phyloP scores from a whole-genome alignment of 1,140 invertebrate genomes.

The Caenorhabditis tropicalis region DNA sequence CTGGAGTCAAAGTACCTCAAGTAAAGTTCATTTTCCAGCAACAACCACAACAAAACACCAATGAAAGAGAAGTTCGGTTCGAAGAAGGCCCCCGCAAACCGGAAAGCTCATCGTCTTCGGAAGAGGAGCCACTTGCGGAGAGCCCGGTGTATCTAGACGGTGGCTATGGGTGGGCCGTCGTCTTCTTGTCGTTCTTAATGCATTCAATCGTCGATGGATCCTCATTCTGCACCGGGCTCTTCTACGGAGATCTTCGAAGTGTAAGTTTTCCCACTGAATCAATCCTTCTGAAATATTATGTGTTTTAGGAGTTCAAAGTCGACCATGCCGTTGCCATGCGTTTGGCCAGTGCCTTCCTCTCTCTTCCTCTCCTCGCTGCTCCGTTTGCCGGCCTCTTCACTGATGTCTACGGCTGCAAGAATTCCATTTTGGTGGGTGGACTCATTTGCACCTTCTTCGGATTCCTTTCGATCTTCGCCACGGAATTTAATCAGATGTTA shows the following conservation, averaged over 20 bases:
- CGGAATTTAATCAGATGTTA: background rate
- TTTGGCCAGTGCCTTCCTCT: background rate
- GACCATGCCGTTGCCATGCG: background rate
- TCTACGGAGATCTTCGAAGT: conserved; percentile 76
- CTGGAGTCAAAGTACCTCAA: too few relatives aligned
- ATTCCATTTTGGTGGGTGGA: background rate
- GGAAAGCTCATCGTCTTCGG: too few relatives aligned
- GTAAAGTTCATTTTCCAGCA: too few relatives aligned
- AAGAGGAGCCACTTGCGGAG: too few relatives aligned
- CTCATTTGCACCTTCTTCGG: background rate
- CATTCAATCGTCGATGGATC: conserved; percentile 93
- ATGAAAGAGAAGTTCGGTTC: background rate
- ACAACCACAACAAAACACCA: background rate
- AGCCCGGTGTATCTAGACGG: conserved; percentile 59
- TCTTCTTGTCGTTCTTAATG: conserved; percentile 91
- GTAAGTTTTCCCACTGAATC: too few relatives aligned
- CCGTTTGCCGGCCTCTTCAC: conserved; percentile 13
- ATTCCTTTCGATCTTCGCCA: background rate
- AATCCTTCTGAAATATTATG: too few relatives aligned
- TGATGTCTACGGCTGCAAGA: conserved; percentile 27
- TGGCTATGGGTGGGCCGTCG: conserved; percentile 84
- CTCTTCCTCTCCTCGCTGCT: background rate
- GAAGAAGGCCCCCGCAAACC: background rate
- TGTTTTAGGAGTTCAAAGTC: background rate
- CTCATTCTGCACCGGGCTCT: conserved; percentile 72